Evolutionary conservation across 2,797 vertebrate species (phyloP).

Genomic region (Aythya fuligula): DNA sequence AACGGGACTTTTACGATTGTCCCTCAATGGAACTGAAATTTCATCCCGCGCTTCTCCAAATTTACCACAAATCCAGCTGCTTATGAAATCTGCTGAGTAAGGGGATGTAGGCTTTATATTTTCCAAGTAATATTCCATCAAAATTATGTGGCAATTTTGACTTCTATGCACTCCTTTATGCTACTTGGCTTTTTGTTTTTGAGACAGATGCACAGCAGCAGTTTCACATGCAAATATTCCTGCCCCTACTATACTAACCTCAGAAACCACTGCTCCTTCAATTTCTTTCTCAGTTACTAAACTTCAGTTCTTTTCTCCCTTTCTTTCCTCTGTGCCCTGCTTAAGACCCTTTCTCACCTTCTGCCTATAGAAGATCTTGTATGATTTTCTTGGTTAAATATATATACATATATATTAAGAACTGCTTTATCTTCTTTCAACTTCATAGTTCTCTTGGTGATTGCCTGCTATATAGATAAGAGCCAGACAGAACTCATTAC

Average conservation of each 20-base stretch:
- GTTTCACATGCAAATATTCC: background rate
- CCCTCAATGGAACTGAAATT: conserved; percentile 5
- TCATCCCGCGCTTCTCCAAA: background rate
- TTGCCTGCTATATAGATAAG: background rate
- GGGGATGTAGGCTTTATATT: background rate
- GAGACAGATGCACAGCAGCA: background rate
- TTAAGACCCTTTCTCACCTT: background rate
- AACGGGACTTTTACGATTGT: background rate
- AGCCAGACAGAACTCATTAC: background rate
- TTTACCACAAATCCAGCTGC: background rate
- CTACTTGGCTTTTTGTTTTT: background rate
- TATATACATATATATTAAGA: background rate
- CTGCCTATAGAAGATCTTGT: background rate
- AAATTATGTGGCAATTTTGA: background rate
- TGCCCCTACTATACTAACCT: background rate
- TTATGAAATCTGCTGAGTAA: background rate
- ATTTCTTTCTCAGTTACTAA: background rate
- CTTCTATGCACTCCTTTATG: background rate
- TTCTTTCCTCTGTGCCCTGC: background rate
- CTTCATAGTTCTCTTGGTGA: background rate
- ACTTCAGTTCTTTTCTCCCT: background rate
- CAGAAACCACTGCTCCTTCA: background rate
- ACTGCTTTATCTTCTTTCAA: background rate
- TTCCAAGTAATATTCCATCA: background rate
- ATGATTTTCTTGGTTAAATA: background rate